These are phyloP conservation scores for Heliconius charithonia DNA, from an alignment of 2,888 invertebrate genomes.

Conservation along the genomic window DNA sequence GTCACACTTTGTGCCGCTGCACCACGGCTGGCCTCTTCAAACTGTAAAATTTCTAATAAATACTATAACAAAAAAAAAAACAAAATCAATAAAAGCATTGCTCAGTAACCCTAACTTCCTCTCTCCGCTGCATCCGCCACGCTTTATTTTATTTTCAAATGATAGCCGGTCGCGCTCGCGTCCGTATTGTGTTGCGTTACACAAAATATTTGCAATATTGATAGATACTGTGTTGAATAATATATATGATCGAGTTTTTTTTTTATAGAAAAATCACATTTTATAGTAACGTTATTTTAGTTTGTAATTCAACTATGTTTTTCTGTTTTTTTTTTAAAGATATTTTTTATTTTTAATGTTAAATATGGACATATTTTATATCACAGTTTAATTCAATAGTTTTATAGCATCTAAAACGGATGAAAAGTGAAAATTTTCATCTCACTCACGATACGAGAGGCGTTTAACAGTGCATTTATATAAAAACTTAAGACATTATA, in stretches of 20 bases:
- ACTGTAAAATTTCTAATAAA: neutral
- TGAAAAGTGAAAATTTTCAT: neutral
- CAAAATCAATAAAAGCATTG: too few species aligned
- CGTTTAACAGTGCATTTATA: too few species aligned
- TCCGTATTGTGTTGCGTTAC: conserved; percentile 47
- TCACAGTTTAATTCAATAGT: too few species aligned
- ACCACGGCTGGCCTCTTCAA: too few species aligned
- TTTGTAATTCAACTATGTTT: neutral
- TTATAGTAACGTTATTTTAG: neutral
- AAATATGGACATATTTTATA: neutral
- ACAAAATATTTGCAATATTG: conserved; percentile 30
- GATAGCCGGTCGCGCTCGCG: conserved; percentile 55
- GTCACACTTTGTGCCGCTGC: too few species aligned
- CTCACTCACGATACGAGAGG: too few species aligned
- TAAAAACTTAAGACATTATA: neutral
- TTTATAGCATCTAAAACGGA: neutral
- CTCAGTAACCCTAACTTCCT: conserved; percentile 62
- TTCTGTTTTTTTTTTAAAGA: neutral
- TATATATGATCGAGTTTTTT: neutral
- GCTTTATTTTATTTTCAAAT: conserved; percentile 64
- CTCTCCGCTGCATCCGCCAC: conserved; percentile 62
- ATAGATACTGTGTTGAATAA: conserved; percentile 22
- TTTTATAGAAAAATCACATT: neutral
- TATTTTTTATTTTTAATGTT: neutral
- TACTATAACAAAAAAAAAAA: neutral